A percentile compares a stretch with the other conserved stretches of the same genome.
phyloP scores from a whole-genome alignment of 2,797 vertebrate genomes.

The Microchirus variegatus region DNA sequence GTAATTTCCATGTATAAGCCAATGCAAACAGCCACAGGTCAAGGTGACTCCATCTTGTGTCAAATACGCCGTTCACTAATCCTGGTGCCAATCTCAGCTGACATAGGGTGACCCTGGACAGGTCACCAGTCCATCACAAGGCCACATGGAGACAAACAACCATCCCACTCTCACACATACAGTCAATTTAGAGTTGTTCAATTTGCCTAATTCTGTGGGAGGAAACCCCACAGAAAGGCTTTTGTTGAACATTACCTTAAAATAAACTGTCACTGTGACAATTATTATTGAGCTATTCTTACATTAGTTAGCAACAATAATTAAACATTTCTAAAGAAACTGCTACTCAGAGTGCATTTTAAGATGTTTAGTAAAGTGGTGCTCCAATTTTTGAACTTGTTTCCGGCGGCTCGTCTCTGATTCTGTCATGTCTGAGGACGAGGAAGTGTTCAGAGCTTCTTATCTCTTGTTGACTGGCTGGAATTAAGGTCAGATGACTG shows the following conservation, averaged over 20 bases:
- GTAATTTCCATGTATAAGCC: conserved; percentile 19
- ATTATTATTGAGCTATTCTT: no score
- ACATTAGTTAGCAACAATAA: no score
- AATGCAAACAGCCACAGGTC: conserved; percentile 13
- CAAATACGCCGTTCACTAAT: conserved; percentile 27
- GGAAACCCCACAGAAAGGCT: no score
- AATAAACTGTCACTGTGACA: no score
- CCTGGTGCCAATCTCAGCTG: neutral
- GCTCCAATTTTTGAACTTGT: conserved; percentile 23
- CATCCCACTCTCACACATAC: no score
- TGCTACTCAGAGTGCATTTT: neutral
- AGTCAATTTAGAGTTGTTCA: no score
- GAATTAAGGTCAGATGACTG: conserved; percentile 64
- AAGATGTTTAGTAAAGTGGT: neutral
- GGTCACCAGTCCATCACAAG: no score
- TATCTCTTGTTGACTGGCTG: conserved; percentile 48
- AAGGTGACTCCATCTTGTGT: conserved; percentile 26
- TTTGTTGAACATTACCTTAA: no score
- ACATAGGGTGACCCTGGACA: no score
- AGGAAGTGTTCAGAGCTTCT: conserved; percentile 61
- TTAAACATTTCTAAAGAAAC: neutral
- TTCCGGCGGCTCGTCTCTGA: conserved; percentile 19
- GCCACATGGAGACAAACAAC: no score
- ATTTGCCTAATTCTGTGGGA: no score
- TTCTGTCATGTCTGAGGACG: conserved; percentile 31